Evolutionary conservation across 1,140 invertebrate genomes (phyloP), one percentile per base, ranked within the genome.

Genomic region (Mycetomoellerius zeteki): DNA sequence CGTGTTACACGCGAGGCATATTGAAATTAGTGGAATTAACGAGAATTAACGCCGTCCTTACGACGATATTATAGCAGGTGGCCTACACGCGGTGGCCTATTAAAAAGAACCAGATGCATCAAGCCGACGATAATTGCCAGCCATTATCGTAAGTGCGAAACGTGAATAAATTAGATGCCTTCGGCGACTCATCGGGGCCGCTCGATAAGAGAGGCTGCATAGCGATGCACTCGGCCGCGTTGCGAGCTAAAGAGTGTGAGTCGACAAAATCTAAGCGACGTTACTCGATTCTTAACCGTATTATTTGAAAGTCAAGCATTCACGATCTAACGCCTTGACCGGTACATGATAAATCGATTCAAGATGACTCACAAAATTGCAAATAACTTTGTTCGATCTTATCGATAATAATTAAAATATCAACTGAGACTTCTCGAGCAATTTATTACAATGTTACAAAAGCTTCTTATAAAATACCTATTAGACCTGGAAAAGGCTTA

Each of bases 391-490:
- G 21, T 37, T 69, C 21, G 77, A 62, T 50, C 14, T 50, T 62
- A 75, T 75, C 24, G 54, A 60, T 27, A 84, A 37, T 60, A 84
- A 84, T 84, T 84, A 84, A 84, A 84, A 75, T 82, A 82, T 84
- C 80, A 84, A 60, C 37, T 14, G 27, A 37, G 8, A 54, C 64
- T 81, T 56, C 3, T 54, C 8, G 16, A 56, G 30, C 47, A 19
- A 37, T 14, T 80, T 67, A 16, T 81, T 71, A 56, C 5, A 54
- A 19, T 5, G 14, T 27, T 24, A 37, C 12, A 37, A 12, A 24
- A 52, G 5, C 27, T 0, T 12, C 8, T 50, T n/a, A 27, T 10
- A 10, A 19, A 24, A 10, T 21, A 27, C 5, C 16, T 14, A 37
- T 69, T 37, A 47, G 19, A 78, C 3, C 5, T 54, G 33, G 7